Evolutionary conservation across 2,797 vertebrate genomes (phyloP).

Genomic region (Chelmon rostratus): DNA sequence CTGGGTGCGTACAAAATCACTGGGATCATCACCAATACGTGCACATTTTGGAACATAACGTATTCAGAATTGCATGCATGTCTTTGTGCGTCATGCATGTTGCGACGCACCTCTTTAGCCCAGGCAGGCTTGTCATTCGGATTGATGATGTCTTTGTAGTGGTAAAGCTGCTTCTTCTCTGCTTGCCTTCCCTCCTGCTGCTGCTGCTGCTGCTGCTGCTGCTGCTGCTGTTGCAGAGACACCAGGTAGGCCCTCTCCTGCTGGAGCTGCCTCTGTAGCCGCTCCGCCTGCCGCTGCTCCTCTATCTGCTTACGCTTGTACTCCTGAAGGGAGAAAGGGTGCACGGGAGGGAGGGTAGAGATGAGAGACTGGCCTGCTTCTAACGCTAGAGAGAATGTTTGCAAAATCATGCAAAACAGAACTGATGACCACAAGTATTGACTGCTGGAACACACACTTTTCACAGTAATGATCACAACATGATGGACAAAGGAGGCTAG

Average conservation of each 20-base stretch:
- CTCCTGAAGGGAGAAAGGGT: constrained; percentile 83
- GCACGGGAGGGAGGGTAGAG: not conserved
- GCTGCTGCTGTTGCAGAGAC: constrained; percentile 91
- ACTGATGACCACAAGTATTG: constrained; percentile 5
- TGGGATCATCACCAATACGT: not conserved
- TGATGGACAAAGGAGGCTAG: not conserved
- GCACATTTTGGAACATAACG: not conserved
- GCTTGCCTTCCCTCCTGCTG: constrained; percentile 88
- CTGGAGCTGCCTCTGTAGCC: constrained; percentile 95
- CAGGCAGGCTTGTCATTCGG: constrained; percentile 95
- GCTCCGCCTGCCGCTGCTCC: constrained; percentile 96
- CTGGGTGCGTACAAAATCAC: constrained; percentile 20
- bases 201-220: constrained; percentile 86
- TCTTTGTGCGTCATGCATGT: constrained; percentile 32
- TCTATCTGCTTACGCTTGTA: constrained; percentile 98
- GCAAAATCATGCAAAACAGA: constrained; percentile 28
- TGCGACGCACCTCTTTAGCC: constrained; percentile 92
- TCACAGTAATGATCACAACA: not conserved
- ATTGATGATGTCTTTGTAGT: constrained; percentile 94
- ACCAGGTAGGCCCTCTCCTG: constrained; percentile 95
- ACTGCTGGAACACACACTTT: constrained; percentile 2
- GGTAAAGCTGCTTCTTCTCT: constrained; percentile 95
- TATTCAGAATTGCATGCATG: not conserved
- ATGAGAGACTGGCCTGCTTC: constrained; percentile 3
- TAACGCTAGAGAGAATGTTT: too few relatives aligned